Evolutionary conservation across 1,140 invertebrate genomes (phyloP).

Genomic region (Philotrypesis tridentata): DNA sequence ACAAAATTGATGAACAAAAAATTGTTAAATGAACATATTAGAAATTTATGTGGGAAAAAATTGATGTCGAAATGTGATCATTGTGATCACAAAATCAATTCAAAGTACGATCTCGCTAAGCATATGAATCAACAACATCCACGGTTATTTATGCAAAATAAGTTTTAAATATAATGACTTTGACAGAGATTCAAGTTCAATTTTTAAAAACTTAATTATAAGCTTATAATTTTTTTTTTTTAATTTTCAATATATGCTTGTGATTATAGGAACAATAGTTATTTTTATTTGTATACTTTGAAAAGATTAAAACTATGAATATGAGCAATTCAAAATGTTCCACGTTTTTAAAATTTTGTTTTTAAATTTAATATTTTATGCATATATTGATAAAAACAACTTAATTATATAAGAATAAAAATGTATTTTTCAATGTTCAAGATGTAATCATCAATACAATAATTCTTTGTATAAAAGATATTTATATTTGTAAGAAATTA

Average conservation of each 20-base stretch:
- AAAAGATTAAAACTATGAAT: no score
- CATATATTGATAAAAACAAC: not conserved
- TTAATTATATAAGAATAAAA: not conserved
- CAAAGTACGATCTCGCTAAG: constrained; percentile 20
- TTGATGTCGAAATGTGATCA: constrained; percentile 31
- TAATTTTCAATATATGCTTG: not conserved
- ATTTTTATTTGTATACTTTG: not conserved
- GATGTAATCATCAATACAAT: not conserved
- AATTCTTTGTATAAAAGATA: not conserved
- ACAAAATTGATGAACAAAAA: not conserved
- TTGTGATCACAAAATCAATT: constrained; percentile 32
- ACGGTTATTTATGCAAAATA: constrained; percentile 26
- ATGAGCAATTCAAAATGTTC: not conserved
- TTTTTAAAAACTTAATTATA: no score
- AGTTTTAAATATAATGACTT: not conserved
- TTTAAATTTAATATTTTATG: not conserved
- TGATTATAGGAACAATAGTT: not conserved
- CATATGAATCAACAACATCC: constrained; percentile 35
- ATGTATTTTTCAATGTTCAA: not conserved
- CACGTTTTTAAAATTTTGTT: not conserved
- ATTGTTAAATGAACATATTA: constrained; percentile 29
- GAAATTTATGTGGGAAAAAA: not conserved
- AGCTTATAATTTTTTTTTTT: not conserved
- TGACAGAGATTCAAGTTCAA: no score
- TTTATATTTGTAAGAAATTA: not conserved